Evolutionary conservation across 2,888 invertebrate species (phyloP), one percentile per base, ranked within the genome.

Genomic region (Drosophila lacicola): DNA sequence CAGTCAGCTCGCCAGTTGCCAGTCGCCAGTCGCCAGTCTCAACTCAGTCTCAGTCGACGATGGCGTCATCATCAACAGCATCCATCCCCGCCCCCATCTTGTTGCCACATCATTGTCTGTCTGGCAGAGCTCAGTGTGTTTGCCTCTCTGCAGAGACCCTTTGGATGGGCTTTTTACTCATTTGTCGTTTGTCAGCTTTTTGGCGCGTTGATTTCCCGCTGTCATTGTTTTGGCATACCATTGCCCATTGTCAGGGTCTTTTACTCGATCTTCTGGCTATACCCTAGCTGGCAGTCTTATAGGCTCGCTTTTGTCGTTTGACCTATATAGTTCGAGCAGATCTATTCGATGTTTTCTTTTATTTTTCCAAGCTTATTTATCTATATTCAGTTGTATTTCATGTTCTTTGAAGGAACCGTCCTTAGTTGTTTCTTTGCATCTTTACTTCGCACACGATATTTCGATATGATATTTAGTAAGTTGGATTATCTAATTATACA

Each of bases 131-230:
- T 50, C 25, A 17, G 10, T 34, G 34, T 14, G 13, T 39, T n/a
- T 46, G 33, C 2, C 46, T 9, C 37, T 49, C 47, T 56, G 53
- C 4, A 2, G 21, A 36, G 53, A 66, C 61, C 54, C 55, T 65
- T 58, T 63, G 55, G 54, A 34, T 69, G 63, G 69, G 69, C 77
- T 67, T 84, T 83, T 58, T 70, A 69, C 78, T 82, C 85, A 82
- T 82, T 82, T 82, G 80, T 79, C 81, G 77, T 67, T 74, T 84
- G 82, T 85, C 84, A 82, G 82, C 79, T 82, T 74, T 73, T 79
- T 71, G 84, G 82, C 84, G 82, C 85, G 74, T 82, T 84, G 85
- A 82, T 80, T 82, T 82, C 60, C 66, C 77, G 80, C 78, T 77
- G 85, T 82, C 84, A 79, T 84, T 84, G 75, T 84, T 80, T 68